Conservation (phyloP, 2,797 vertebrate species). For the Botia kubotai region DNA sequence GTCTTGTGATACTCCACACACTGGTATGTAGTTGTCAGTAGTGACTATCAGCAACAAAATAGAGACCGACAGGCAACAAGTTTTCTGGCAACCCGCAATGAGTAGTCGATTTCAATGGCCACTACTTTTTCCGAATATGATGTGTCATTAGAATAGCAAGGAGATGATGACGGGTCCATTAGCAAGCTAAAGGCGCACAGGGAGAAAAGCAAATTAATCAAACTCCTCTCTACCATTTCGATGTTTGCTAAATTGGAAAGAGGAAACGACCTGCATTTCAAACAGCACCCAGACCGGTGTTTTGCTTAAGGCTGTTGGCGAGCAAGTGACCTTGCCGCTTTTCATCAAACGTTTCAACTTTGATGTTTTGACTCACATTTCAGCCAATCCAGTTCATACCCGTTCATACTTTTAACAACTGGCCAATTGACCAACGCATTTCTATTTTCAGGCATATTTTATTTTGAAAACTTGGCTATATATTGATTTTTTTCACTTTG, state of each 20-base stretch:
- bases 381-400: not conserved
- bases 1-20: conserved; percentile 16
- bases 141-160: conserved; percentile 19
- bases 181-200: not conserved
- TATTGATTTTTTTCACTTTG: not conserved
- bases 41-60: conserved; percentile 18
- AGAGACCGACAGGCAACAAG: conserved; percentile 3
- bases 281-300: not conserved
- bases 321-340: conserved; percentile 30
- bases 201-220: conserved; percentile 20
- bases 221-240: conserved; percentile 4
- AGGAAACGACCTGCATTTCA: conserved; percentile 9
- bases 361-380: conserved; percentile 33
- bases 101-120: conserved; percentile 14
- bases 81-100: conserved; percentile 4
- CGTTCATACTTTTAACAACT: conserved; percentile 25
- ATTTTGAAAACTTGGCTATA: not conserved
- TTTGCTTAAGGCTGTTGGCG: not conserved
- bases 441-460: conserved; percentile 14
- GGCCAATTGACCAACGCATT: not conserved
- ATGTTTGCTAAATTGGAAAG: conserved; percentile 30
- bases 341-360: conserved; percentile 8
- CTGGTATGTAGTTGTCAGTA: conserved; percentile 34
- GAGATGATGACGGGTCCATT: conserved; percentile 12
- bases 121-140: not conserved